Conservation (phyloP, 2,797 vertebrate genomes). For the Acrossocheilus fasciatus region DNA sequence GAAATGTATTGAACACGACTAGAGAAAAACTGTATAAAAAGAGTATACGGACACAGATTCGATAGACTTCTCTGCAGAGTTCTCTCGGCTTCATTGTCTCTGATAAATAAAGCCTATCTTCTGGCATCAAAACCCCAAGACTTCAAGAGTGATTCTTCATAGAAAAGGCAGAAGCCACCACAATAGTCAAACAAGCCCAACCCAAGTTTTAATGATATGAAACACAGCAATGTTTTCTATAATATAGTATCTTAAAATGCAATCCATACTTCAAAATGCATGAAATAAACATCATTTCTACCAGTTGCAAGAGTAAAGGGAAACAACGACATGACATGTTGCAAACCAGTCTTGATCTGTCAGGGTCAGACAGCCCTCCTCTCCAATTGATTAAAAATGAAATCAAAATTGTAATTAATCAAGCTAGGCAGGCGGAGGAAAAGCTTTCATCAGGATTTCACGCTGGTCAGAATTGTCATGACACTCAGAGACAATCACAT, state of each 20-base stretch:
- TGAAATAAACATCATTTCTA: constrained; percentile 6
- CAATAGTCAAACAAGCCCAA: constrained; percentile 8
- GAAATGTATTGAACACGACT: too few species aligned
- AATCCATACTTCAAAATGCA: constrained; percentile 32
- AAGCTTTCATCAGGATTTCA: constrained; percentile 52
- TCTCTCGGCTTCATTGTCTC: too few species aligned
- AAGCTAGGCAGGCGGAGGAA: not conserved
- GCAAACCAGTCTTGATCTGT: constrained; percentile 24
- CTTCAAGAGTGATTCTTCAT: too few species aligned
- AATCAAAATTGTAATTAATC: constrained; percentile 40
- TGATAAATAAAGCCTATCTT: too few species aligned
- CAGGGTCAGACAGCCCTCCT: constrained; percentile 40
- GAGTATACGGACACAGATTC: too few species aligned
- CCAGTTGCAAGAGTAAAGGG: not conserved
- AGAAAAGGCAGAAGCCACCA: too few species aligned
- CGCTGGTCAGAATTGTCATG: constrained; percentile 32
- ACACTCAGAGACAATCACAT: constrained; percentile 47
- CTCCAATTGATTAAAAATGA: constrained; percentile 42
- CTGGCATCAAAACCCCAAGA: too few species aligned
- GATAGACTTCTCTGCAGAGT: too few species aligned
- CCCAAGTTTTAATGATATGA: not conserved
- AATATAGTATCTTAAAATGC: not conserved
- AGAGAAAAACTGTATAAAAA: too few species aligned
- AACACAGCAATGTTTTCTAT: not conserved
- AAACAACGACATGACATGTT: constrained; percentile 16